These are phyloP conservation scores for Oreamnos americanus DNA, from an alignment of 2,113 vertebrate species.

Conservation along the genomic window DNA sequence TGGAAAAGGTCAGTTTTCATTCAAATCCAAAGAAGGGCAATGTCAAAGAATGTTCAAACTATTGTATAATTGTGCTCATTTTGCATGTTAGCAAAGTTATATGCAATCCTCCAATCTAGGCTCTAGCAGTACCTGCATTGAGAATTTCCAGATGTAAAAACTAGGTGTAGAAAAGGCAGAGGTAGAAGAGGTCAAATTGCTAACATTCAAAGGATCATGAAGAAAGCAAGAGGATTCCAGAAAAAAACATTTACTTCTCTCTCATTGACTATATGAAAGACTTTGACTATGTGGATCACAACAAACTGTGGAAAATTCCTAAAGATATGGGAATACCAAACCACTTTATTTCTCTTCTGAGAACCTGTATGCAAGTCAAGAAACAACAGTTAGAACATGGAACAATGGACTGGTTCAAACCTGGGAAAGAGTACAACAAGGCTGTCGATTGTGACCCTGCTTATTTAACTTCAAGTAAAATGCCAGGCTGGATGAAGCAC, in stretches of 20 bases:
- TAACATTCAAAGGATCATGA: background rate
- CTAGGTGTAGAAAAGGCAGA: background rate
- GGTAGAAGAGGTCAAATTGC: background rate
- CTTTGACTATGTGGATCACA: background rate
- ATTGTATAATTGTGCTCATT: background rate
- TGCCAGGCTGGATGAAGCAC: background rate
- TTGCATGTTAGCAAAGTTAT: background rate
- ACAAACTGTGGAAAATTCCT: background rate
- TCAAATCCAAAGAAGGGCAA: background rate
- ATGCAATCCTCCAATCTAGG: background rate
- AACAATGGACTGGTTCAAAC: background rate
- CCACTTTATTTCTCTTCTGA: background rate
- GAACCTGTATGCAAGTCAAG: background rate
- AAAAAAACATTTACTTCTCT: background rate
- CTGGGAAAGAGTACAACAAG: background rate
- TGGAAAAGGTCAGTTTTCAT: background rate
- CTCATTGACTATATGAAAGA: background rate
- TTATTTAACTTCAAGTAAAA: background rate
- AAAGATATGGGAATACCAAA: background rate
- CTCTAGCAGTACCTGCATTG: background rate
- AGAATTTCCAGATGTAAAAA: background rate
- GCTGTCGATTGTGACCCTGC: background rate
- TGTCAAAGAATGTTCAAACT: background rate
- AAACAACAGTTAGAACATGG: background rate
- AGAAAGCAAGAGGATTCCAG: background rate